Base-by-base conservation (phyloP, 2,113 vertebrate species). In the Callaeas wilsoni region DNA sequence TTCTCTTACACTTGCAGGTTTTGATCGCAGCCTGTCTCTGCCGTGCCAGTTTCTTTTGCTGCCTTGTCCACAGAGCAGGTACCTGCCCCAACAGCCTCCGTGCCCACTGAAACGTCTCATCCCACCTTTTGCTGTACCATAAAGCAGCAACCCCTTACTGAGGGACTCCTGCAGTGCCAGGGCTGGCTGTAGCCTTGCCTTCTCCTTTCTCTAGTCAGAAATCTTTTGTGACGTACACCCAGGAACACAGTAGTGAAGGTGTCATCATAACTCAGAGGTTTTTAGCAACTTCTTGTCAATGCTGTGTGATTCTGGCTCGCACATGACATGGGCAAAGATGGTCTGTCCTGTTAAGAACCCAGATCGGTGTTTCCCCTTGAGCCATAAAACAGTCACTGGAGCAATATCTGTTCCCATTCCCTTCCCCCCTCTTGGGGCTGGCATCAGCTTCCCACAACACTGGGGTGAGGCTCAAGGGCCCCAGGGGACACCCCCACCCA, bases 361-460 rank as follows among this genome's bases (percentile, higher is more conserved):
- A 65, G 15, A 32, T 9, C 0, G 0, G 35, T 4, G 16, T 33
- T 59, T 49, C 35, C 18, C 15, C 42, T 32, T 4, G 6, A 81
- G 44, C 21, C 32, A 16, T 50, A 49, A 68, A 64, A 26, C 6
- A 37, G 55, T 37, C 57, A 49, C 37, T 37, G 4, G 4, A 84
- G 44, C 53, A 67, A 2, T 17, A 32, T 2, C 60, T 0, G 0
- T 20, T 44, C 9, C 33, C 39, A 35, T 7, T 32, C 23, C 35
- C 35, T 64, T 16, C 46, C 5, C 53, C n/a, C 5, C 27, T 56
- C 47, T 6, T 23, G 7, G 19, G 46, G 26, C 60, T 39, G 27
- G 41, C 5, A 2, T 13, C 0, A 0, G 47, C 27, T 59, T 56
- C 42, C 76, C 8, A 6, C 3, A 7, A 13, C 22, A 16, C 46